Evolutionary conservation across 2,888 invertebrate species (phyloP).

Genomic region (Ophioninae sp.): DNA sequence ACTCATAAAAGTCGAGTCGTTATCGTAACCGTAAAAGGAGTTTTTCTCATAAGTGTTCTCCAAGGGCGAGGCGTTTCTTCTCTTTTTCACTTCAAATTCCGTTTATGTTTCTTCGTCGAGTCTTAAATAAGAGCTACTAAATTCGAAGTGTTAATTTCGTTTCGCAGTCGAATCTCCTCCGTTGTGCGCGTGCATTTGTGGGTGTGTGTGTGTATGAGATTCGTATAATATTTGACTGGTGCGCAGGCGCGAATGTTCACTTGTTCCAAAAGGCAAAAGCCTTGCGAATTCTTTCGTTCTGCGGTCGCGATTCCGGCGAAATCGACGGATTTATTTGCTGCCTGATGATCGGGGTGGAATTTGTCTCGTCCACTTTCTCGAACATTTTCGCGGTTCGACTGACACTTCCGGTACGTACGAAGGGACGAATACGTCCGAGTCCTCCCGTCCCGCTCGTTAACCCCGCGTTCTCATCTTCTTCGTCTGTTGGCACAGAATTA

Average conservation of each 20-base stretch:
- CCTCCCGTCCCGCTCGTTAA: slow-evolving; percentile 61
- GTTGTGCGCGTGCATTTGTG: neutral
- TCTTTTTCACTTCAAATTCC: neutral
- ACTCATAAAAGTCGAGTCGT: slow-evolving; percentile 33
- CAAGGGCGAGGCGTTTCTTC: neutral
- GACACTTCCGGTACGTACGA: slow-evolving; percentile 77
- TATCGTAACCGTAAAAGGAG: slow-evolving; percentile 24
- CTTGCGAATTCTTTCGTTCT: slow-evolving; percentile 79
- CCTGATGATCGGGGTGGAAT: slow-evolving; percentile 41
- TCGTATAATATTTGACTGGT: neutral
- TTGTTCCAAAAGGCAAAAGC: slow-evolving; percentile 82
- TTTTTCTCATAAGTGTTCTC: slow-evolving; percentile 26
- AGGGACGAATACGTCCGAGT: slow-evolving; percentile 58
- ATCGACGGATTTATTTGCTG: slow-evolving; percentile 60
- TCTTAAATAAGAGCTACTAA: slow-evolving; percentile 15
- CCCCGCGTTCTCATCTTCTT: slow-evolving; percentile 74
- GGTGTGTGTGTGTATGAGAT: slow-evolving; percentile 18
- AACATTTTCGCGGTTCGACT: slow-evolving; percentile 79
- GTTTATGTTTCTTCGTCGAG: slow-evolving; percentile 6
- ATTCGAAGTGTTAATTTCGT: slow-evolving; percentile 14
- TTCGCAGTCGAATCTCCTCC: neutral
- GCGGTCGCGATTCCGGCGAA: slow-evolving; percentile 64
- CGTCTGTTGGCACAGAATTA: slow-evolving; percentile 57
- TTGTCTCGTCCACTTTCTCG: slow-evolving; percentile 71
- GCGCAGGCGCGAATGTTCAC: slow-evolving; percentile 42